Base-by-base conservation (phyloP, 2,888 invertebrate genomes). In the Eudemis profundana region DNA sequence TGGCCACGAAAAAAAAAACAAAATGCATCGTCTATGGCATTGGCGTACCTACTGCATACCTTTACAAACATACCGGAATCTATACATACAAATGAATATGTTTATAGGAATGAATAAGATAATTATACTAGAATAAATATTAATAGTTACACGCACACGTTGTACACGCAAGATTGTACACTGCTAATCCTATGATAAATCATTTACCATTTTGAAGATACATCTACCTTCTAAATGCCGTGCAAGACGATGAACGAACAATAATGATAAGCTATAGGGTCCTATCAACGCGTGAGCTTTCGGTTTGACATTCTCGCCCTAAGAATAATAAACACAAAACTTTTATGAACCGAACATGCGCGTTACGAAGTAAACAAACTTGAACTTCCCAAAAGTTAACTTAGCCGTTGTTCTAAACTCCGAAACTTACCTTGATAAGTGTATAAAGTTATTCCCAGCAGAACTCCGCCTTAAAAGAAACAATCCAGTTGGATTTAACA, bases 311-410 rank as follows among this genome's bases (percentile, higher is more conserved):
- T 65, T 60, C 21, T 47, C 53, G 44, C 27, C 29, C 65, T 27
- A 51, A 42, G 44, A 53, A 46, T 64, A 67, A 46, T 61, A 63
- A 72, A 70, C 70, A 72, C 42, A 72, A 74, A 78, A 77, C 71
- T 78, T 77, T 70, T 68, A 61, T 70, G 51, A 67, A 75, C 73
- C 73, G 86, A 81, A 82, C 91, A 91, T 91, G 91, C 91, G 91
- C 91, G 79, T 74, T 86, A 77, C 66, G 76, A 85, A 79, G 89
- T 90, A 90, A 90, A 91, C 89, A 90, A 90, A 89, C 79, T 75
- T 72, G 69, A 78, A 84, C 80, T 84, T 82, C 71, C 68, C 66
- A 73, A 84, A 89, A 89, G 76, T 86, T 89, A 78, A 71, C 57
- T 21, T 75, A 74, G 76, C 73, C 73, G 70, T 61, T 57, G 54